Evolutionary conservation across 2,113 vertebrate genomes (phyloP), one percentile per base, ranked within the genome.

Genomic region (Bothrops jararaca): DNA sequence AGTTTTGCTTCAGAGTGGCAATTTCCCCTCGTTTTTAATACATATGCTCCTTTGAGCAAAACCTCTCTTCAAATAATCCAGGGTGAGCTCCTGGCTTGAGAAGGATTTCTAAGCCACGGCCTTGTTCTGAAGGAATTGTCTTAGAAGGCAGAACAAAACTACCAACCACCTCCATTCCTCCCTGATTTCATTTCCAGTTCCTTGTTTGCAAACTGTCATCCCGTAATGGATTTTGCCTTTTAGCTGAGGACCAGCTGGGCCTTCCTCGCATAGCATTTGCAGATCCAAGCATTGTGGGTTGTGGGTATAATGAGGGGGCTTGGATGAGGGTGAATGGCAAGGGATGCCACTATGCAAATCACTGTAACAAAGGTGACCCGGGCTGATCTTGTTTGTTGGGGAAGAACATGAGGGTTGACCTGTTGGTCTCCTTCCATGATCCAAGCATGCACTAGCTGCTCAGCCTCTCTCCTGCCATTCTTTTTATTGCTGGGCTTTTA

Each of bases 151-250:
- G 96, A 97, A 97, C 95, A 96, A 97, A 97, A 95, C 39, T 69
- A 0, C 12, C 97, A 96, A 98, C 97, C 1, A 0, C 97, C 74
- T 95, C 20, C 90, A 5, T 42, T 34, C 10, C 42, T 48, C 34
- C 29, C 57, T 97, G 95, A 95, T 88, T 96, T 97, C 96, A 95
- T 93, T 74, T 96, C 64, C 95, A 96, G 94, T 22, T 42, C 34
- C 29, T 80, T 98, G 98, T 98, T 98, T 99, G 98, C 97, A 98
- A 98, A 98, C 98, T 97, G 95, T 98, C 97, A 96, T 92, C 95
- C 96, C 96, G 96, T 97, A 97, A 98, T 96, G 24, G 93, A 96
- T 98, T 98, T 94, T 95, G 93, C 93, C 94, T 97, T 97, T 93
- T 94, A 34, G 93, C 91, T 95, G 91, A 95, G 96, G 95, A 86